phyloP scores from a whole-genome alignment of 2,797 vertebrate genomes.

The Coccyzus lansbergi region DNA sequence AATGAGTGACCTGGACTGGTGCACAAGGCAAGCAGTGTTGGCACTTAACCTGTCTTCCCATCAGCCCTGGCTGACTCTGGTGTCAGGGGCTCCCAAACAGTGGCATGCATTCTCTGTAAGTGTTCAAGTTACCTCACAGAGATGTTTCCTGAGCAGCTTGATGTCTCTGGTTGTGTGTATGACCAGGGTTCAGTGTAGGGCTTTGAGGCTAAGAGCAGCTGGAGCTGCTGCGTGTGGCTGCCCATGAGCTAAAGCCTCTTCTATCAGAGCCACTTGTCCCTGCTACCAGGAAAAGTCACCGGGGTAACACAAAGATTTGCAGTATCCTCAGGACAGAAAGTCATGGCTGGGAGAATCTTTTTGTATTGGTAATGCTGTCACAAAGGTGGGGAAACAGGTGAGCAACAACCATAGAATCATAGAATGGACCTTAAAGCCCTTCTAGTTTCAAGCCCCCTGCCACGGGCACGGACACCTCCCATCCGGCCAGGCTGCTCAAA shows the following conservation, averaged over 20 bases:
- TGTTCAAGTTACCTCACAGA: accelerated
- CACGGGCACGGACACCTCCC: too few species aligned
- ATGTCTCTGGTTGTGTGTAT: accelerated
- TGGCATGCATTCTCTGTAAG: accelerated
- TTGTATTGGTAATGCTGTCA: neutral
- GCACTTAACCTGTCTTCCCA: neutral
- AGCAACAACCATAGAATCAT: neutral
- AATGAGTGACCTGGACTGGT: accelerated
- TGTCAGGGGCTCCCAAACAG: neutral
- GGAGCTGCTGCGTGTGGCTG: neutral
- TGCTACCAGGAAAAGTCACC: neutral
- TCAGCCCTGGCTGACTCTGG: accelerated
- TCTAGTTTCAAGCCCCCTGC: too few species aligned
- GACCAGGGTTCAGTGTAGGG: accelerated
- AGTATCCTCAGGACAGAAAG: neutral
- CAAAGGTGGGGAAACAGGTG: neutral
- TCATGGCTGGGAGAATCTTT: neutral
- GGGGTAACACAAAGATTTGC: neutral
- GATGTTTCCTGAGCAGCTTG: neutral
- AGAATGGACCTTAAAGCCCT: too few species aligned
- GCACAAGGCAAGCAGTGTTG: neutral
- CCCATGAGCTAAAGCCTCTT: neutral
- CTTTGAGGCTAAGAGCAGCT: accelerated
- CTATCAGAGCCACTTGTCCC: accelerated
- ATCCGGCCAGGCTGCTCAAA: too few species aligned